These are phyloP conservation scores for Scaptomyza pallida DNA, from an alignment of 1,140 invertebrate genomes.

Conservation along the genomic window DNA sequence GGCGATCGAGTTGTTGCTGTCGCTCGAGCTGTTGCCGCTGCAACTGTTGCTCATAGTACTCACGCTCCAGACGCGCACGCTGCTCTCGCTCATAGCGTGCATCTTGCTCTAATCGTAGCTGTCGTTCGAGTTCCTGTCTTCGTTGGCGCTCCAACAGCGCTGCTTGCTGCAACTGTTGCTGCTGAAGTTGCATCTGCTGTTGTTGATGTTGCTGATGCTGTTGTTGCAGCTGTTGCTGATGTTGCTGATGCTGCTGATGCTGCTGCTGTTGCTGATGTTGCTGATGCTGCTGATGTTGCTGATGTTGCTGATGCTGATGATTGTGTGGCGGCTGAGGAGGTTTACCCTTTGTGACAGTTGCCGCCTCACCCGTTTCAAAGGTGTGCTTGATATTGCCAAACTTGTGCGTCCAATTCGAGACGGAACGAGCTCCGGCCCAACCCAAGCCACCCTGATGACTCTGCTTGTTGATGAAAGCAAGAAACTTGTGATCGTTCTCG, in stretches of 20 bases:
- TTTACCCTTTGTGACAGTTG: slow-evolving; percentile 67
- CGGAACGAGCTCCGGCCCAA: slow-evolving; percentile 74
- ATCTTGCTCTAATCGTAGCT: slow-evolving; percentile 61
- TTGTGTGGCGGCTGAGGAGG: slow-evolving; percentile 52
- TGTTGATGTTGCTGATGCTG: slow-evolving; percentile 53
- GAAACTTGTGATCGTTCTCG: slow-evolving; percentile 92
- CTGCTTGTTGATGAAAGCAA: slow-evolving; percentile 92
- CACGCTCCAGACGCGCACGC: slow-evolving; percentile 58
- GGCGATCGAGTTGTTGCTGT: slow-evolving; percentile 52
- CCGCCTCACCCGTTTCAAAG: slow-evolving; percentile 86
- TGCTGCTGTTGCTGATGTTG: slow-evolving; percentile 71
- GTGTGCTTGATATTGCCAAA: slow-evolving; percentile 94
- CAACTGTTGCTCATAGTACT: slow-evolving; percentile 68
- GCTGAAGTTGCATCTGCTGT: slow-evolving; percentile 64
- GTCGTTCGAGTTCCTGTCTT: slow-evolving; percentile 66
- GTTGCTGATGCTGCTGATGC: too few species aligned
- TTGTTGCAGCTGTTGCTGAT: slow-evolving; percentile 57
- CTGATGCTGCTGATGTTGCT: slow-evolving; percentile 60
- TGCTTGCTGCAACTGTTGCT: slow-evolving; percentile 63
- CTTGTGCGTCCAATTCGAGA: slow-evolving; percentile 89
- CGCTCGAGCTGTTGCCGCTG: slow-evolving; percentile 61
- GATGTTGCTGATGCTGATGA: slow-evolving; percentile 49
- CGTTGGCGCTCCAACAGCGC: slow-evolving; percentile 61
- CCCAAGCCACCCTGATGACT: slow-evolving; percentile 84
- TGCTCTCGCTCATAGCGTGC: slow-evolving; percentile 69